Conservation (phyloP, 2,113 vertebrate species). For the Gymnobelideus leadbeateri region DNA sequence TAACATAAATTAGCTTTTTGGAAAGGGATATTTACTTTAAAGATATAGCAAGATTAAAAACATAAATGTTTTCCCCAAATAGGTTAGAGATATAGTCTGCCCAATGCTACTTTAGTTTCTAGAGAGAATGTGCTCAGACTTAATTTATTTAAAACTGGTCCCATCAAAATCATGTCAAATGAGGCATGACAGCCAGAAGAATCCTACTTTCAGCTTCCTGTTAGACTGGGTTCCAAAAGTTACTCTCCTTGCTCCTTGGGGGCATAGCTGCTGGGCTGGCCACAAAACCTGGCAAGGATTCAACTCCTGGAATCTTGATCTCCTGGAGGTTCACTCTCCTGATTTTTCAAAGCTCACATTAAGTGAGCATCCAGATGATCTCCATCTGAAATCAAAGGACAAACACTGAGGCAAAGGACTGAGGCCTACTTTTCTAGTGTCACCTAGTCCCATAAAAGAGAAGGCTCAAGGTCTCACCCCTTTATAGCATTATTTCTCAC, state of each 20-base stretch:
- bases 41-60: too few species aligned
- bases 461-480: not conserved
- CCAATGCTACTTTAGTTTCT: too few species aligned
- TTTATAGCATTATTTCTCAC: not conserved
- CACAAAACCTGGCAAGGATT: not conserved
- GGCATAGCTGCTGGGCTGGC: not conserved
- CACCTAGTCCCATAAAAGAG: not conserved
- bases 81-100: too few species aligned
- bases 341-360: not conserved
- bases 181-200: not conserved
- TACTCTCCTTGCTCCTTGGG: not conserved
- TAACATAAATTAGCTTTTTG: too few species aligned
- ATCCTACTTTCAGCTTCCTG: not conserved
- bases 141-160: not conserved
- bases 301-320: not conserved
- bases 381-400: not conserved
- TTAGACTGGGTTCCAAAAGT: not conserved
- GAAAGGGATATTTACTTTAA: too few species aligned
- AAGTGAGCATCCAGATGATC: not conserved
- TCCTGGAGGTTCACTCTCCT: not conserved
- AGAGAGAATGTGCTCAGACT: not conserved
- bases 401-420: not conserved
- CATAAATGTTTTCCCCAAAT: too few species aligned
- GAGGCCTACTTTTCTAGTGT: not conserved
- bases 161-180: not conserved